Conservation (phyloP, 2,113 vertebrate species). For the Hemiscyllium ocellatum region DNA sequence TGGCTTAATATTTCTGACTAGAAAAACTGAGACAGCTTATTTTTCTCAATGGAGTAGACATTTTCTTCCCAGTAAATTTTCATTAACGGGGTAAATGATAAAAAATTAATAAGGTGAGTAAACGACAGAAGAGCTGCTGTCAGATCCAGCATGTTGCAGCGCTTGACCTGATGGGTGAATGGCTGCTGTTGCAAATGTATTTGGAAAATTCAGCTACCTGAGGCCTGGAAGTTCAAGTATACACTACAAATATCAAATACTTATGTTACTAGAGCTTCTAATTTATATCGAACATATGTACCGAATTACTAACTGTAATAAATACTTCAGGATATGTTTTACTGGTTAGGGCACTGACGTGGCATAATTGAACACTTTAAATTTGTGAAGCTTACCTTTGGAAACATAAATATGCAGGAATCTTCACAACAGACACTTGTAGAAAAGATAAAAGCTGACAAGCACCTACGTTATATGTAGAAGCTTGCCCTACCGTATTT, state of each 20-base stretch:
- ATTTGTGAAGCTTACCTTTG: slow-evolving; percentile 8
- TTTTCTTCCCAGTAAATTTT: neutral
- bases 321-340: slow-evolving; percentile 3
- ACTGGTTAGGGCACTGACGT: neutral
- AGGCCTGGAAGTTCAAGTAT: neutral
- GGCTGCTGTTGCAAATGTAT: neutral
- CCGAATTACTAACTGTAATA: neutral
- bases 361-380: neutral
- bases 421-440: neutral
- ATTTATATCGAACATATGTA: neutral
- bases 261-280: neutral
- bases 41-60: neutral
- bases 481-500: neutral
- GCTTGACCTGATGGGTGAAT: neutral
- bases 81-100: neutral
- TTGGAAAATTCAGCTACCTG: neutral
- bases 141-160: neutral
- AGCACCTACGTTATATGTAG: neutral
- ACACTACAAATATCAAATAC: neutral
- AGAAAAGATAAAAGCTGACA: neutral
- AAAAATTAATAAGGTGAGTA: neutral
- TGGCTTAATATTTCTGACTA: neutral
- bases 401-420: neutral
- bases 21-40: neutral
- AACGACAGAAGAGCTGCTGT: neutral